Conservation (phyloP, 2,888 invertebrate species). For the Lacanobia wlatinum region DNA sequence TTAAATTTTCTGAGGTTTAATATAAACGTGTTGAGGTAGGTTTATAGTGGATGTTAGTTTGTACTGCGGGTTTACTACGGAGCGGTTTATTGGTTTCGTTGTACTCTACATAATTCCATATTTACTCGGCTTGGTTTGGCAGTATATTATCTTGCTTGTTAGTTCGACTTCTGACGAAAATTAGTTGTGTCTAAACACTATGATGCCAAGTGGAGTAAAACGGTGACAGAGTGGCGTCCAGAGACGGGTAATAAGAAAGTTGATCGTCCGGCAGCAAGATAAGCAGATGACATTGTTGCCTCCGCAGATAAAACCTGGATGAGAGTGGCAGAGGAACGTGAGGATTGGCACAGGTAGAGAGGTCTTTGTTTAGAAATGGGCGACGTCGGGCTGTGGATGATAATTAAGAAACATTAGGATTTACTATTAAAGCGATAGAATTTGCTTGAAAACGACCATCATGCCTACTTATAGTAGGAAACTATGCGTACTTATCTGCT, state of each 20-base stretch:
- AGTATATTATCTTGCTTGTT: not conserved
- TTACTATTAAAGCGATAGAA: not conserved
- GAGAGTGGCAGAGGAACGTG: too few relatives aligned
- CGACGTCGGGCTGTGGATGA: too few relatives aligned
- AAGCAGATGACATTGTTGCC: too few relatives aligned
- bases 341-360: too few relatives aligned
- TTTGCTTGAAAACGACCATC: not conserved
- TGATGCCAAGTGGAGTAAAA: too few relatives aligned
- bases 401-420: not conserved
- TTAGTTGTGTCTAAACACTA: too few relatives aligned
- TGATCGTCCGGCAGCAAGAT: too few relatives aligned
- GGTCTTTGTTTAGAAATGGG: too few relatives aligned
- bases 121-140: not conserved
- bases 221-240: too few relatives aligned
- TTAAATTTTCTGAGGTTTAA: constrained; percentile 57
- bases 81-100: not conserved
- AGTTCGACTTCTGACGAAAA: too few relatives aligned
- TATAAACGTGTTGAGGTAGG: constrained; percentile 50
- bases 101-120: not conserved
- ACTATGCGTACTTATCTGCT: not conserved
- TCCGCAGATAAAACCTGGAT: too few relatives aligned
- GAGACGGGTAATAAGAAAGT: too few relatives aligned
- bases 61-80: constrained; percentile 13
- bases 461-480: not conserved
- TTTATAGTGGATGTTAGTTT: constrained; percentile 31